Conservation (phyloP, 2,113 vertebrate genomes). For the Oncorhynchus clarkii region DNA sequence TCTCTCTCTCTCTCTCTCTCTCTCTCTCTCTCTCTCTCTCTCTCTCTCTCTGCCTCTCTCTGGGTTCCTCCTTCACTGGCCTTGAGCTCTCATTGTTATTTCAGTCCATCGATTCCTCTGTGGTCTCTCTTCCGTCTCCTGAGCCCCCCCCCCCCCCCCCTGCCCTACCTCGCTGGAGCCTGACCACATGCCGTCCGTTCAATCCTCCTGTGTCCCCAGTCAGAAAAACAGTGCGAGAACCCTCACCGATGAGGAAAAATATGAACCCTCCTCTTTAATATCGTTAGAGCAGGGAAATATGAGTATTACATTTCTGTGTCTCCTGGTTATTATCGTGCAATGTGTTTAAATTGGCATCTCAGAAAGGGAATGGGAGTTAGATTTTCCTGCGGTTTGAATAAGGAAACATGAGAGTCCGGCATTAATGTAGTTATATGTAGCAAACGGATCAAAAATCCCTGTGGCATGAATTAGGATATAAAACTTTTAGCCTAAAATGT, state of each 20-base stretch:
- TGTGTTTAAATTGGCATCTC: constrained; percentile 11
- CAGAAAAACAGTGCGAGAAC: not conserved
- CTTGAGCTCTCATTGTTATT: constrained; percentile 4
- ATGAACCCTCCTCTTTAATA: constrained; percentile 7
- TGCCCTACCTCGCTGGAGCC: constrained; percentile 1
- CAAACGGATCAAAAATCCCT: not conserved
- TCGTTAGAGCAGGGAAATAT: constrained; percentile 24
- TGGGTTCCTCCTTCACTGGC: not conserved
- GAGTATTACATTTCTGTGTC: constrained; percentile 27
- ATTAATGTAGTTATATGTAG: not conserved
- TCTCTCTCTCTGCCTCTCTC: not conserved
- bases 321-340: constrained; percentile 8
- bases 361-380: constrained; percentile 5
- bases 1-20: not conserved
- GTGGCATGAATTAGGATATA: not conserved
- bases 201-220: not conserved
- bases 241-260: not conserved
- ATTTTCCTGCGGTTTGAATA: constrained; percentile 11
- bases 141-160: too few species aligned
- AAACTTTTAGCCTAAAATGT: not conserved
- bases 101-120: constrained; percentile 23
- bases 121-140: constrained; percentile 7
- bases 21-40: not conserved
- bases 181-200: constrained; percentile 7
- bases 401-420: constrained; percentile 21